Evolutionary conservation across 2,888 invertebrate species (phyloP).

Genomic region (Rotaria macrura): DNA sequence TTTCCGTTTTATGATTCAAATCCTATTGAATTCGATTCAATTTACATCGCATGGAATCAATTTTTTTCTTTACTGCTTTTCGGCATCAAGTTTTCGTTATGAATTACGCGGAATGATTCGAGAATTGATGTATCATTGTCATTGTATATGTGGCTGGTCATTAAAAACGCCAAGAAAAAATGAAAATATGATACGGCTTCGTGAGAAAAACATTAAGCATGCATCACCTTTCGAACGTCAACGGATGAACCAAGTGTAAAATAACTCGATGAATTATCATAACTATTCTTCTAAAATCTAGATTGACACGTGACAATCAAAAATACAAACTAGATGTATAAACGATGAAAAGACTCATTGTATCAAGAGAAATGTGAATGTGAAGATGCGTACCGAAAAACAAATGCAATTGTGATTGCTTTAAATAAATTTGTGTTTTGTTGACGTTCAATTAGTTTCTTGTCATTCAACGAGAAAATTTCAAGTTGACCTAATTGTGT

Average conservation of each 20-base stretch:
- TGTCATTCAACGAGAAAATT: not conserved
- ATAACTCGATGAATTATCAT: not conserved
- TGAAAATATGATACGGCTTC: too few species aligned
- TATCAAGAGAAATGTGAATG: too few species aligned
- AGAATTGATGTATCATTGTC: not conserved
- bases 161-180: too few species aligned
- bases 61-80: slow-evolving; percentile 33
- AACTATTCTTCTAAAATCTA: not conserved
- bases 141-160: not conserved
- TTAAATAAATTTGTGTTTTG: not conserved
- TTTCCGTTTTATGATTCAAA: slow-evolving; percentile 22
- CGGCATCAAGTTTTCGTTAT: slow-evolving; percentile 23
- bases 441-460: not conserved
- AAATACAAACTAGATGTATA: too few species aligned
- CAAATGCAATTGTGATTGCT: too few species aligned
- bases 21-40: slow-evolving; percentile 27
- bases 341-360: too few species aligned
- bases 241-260: not conserved
- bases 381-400: not conserved
- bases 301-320: not conserved
- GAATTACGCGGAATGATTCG: slow-evolving; percentile 14
- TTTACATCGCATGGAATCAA: slow-evolving; percentile 32
- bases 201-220: not conserved
- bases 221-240: not conserved
- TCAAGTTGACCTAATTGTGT: not conserved